phyloP scores from a whole-genome alignment of 2,113 vertebrate species.

The Oreochromis tanganicae region DNA sequence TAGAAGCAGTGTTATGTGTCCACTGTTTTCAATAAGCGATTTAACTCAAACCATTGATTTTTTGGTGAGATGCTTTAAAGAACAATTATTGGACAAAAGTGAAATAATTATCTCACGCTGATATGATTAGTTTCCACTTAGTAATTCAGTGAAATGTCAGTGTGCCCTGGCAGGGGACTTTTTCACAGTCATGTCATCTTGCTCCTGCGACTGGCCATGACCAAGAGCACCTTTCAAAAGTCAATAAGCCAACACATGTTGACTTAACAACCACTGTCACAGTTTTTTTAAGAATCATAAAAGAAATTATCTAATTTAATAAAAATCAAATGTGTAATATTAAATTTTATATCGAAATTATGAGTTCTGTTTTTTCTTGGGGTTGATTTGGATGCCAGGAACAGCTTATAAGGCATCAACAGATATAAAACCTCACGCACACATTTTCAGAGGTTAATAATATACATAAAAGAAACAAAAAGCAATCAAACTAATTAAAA shows the following conservation, averaged over 20 bases:
- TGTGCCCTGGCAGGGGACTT: neutral
- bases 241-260: neutral
- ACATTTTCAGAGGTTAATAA: neutral
- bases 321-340: neutral
- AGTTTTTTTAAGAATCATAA: neutral
- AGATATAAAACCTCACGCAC: neutral
- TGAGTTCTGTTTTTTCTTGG: neutral
- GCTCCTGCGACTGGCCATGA: neutral
- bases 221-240: neutral
- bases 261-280: neutral
- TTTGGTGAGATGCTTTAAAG: neutral
- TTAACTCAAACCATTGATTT: neutral
- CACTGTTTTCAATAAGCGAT: neutral
- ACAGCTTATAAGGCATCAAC: neutral
- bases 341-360: neutral
- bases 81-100: neutral
- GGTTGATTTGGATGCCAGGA: neutral
- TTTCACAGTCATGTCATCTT: neutral
- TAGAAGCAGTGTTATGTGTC: neutral
- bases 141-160: constrained; percentile 1
- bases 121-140: neutral
- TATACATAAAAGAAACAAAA: neutral
- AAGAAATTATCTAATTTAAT: neutral
- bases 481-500: neutral
- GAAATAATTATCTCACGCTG: accelerated